These are phyloP conservation scores for Strongylocentrotus purpuratus DNA, from an alignment of 35 echinoderm and acorn worm species.

Conservation along the genomic window DNA sequence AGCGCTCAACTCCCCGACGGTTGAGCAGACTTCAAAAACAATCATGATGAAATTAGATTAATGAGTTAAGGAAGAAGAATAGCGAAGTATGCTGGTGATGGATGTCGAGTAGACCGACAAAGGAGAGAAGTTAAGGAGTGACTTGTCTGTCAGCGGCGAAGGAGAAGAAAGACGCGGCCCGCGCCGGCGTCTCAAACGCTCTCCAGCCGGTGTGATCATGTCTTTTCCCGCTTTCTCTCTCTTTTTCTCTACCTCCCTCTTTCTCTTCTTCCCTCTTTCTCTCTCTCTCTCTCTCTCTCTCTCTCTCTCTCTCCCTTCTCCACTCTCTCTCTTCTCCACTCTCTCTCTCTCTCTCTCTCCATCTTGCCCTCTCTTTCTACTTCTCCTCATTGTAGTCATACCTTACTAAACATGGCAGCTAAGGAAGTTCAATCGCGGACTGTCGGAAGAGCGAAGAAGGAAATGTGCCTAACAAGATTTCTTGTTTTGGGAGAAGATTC, in stretches of 20 bases:
- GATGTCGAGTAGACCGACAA: background rate
- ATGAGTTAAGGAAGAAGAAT: conserved; percentile 18
- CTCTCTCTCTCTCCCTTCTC: background rate
- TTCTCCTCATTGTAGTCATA: background rate
- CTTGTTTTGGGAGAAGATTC: conserved; percentile 31
- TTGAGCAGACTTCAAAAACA: conserved; percentile 16
- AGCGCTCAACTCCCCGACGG: background rate
- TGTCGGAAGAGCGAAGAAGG: conserved; percentile 18
- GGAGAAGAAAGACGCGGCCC: background rate
- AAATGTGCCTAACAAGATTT: conserved; percentile 30
- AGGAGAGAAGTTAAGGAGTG: background rate
- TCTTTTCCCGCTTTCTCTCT: background rate
- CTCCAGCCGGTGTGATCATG: background rate
- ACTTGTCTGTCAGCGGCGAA: background rate
- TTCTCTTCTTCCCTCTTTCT: background rate
- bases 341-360: background rate
- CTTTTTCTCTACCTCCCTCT: background rate
- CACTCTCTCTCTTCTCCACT: background rate
- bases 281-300: background rate
- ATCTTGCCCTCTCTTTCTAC: background rate
- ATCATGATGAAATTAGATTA: conserved; percentile 27
- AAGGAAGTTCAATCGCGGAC: conserved; percentile 22
- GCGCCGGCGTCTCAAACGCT: background rate
- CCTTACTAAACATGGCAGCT: background rate
- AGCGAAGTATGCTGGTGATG: background rate